Evolutionary conservation across 2,888 invertebrate species (phyloP), one percentile per base, ranked within the genome.

Genomic region (Andricus curvator): DNA sequence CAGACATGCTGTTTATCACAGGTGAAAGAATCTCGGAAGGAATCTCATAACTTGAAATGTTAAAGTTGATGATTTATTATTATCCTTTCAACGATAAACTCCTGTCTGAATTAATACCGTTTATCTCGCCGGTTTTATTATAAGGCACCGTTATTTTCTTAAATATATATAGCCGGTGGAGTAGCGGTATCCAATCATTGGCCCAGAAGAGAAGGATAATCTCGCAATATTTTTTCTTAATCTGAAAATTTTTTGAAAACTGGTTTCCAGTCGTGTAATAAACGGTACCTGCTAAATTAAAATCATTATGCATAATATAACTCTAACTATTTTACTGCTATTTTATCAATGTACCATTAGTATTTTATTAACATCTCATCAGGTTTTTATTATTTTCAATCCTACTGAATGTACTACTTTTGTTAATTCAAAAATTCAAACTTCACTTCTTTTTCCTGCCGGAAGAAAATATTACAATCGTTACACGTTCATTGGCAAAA

Each of bases 151-250:
- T 74, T 74, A 74, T 74, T 74, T 74, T 74, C 11, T 56, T 74
- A 74, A 74, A 74, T 74, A 74, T 33, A 74, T 74, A 74, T 33
- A 74, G 74, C 33, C 56, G 29, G 37, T 29, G 33, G n/a, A 74
- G 29, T 74, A 74, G 74, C 74, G 74, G 74, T 74, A 56, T 37
- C 25, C 33, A 74, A 74, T 74, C 56, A 33, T 56, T 74, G 70
- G 29, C 29, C 29, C 51, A 74, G 15, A 51, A 33, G 33, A 20
- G 33, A 33, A 51, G 51, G 29, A 74, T 51, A 25, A 74, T 29
- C 51, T 33, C 13, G n/a, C 20, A n/a, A 29, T 11, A 56, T 29
- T 9, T 74, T 56, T 56, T 29, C 33, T 33, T 17, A 20, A 15
- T 17, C 25, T 15, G 25, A 48, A 48, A 22, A 29, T 29, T 74